Percentiles rank a stretch among this genome's conserved stretches.
Evolutionary conservation across 2,797 vertebrate species (phyloP).

Genomic region (Neomorphus geoffroyi): DNA sequence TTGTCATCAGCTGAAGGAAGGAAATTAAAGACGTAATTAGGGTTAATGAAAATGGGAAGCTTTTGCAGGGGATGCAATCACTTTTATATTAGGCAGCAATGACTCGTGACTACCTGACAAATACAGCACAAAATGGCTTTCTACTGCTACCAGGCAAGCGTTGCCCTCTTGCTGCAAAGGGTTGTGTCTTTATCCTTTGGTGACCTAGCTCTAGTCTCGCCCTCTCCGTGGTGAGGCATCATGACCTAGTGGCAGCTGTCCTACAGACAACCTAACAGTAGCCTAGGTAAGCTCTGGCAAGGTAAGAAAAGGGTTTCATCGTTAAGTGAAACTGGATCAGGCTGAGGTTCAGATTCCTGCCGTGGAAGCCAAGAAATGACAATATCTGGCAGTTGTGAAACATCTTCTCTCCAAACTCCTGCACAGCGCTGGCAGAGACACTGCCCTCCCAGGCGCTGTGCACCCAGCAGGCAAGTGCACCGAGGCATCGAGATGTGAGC

Average conservation of each 20-base stretch:
- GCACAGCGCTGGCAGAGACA: neutral
- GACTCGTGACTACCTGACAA: neutral
- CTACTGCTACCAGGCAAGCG: neutral
- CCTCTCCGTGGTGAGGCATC: accelerated
- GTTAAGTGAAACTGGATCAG: neutral
- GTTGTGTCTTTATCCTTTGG: neutral
- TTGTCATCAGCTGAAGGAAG: neutral
- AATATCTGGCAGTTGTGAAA: neutral
- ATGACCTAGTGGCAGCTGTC: neutral
- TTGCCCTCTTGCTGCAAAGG: neutral
- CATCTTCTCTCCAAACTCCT: neutral
- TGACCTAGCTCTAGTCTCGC: neutral
- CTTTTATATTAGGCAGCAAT: neutral
- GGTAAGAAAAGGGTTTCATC: neutral
- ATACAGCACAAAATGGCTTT: neutral
- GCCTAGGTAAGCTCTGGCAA: neutral
- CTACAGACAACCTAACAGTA: neutral
- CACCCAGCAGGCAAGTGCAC: neutral
- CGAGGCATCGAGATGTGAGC: accelerated
- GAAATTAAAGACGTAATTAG: neutral
- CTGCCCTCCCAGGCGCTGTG: neutral
- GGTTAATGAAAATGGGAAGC: neutral
- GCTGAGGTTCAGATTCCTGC: neutral
- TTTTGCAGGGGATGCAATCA: neutral
- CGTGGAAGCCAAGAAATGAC: neutral